These are phyloP conservation scores for Drosophila trapezifrons DNA, from an alignment of 1,140 invertebrate genomes.

Conservation along the genomic window DNA sequence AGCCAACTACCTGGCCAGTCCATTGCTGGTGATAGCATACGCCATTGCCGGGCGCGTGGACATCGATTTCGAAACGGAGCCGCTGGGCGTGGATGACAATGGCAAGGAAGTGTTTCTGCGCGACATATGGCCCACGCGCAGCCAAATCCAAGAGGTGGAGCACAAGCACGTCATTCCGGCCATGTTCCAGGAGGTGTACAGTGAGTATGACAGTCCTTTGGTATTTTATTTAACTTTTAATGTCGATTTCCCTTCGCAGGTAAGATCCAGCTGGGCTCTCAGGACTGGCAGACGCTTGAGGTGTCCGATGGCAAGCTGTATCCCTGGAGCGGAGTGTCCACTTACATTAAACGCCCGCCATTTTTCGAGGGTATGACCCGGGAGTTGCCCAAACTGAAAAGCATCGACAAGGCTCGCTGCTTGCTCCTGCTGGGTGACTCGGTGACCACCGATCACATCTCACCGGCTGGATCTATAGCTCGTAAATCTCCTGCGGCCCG, in stretches of 20 bases:
- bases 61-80: constrained; percentile 96
- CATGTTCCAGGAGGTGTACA: constrained; percentile 96
- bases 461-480: constrained; percentile 98
- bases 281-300: constrained; percentile 92
- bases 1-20: constrained; percentile 98
- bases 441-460: constrained; percentile 99
- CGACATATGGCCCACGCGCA: constrained; percentile 98
- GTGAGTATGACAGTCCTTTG: constrained; percentile 57
- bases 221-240: neutral
- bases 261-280: constrained; percentile 94
- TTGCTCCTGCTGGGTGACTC: constrained; percentile 96
- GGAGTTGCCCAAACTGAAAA: constrained; percentile 86
- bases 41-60: constrained; percentile 96
- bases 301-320: constrained; percentile 95
- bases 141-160: constrained; percentile 96
- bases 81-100: constrained; percentile 89
- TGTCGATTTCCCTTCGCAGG: constrained; percentile 69
- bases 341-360: constrained; percentile 98
- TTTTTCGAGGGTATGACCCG: constrained; percentile 95
- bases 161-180: constrained; percentile 95
- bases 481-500: constrained; percentile 96
- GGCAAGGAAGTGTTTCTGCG: constrained; percentile 92
- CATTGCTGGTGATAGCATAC: constrained; percentile 98
- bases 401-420: constrained; percentile 89
- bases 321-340: constrained; percentile 95